Conservation (phyloP, 2,113 vertebrate genomes). For the Centropus bengalensis region DNA sequence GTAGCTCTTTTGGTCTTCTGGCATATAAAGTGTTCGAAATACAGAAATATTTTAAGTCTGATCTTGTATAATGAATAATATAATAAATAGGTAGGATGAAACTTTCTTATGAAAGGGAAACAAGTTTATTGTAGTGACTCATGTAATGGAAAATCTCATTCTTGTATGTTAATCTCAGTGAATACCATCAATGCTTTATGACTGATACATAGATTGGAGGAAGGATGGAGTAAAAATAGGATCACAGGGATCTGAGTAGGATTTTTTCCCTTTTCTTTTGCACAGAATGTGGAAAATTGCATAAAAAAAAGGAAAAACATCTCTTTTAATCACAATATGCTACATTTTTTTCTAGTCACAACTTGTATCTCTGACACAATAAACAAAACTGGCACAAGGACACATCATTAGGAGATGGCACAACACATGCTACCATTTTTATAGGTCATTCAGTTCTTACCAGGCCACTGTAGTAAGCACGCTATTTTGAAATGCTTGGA, state of each 20-base stretch:
- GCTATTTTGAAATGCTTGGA: slow-evolving; percentile 47
- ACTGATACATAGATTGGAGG: not conserved
- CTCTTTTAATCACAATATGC: not conserved
- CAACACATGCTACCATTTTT: not conserved
- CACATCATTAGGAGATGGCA: not conserved
- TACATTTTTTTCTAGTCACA: not conserved
- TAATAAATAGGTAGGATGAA: not conserved
- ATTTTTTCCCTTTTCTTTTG: not conserved
- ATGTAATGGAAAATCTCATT: not conserved
- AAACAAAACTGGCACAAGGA: not conserved
- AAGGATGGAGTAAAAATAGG: not conserved
- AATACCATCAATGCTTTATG: not conserved
- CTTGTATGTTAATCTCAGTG: not conserved
- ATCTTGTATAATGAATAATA: not conserved
- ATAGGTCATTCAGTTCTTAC: not conserved
- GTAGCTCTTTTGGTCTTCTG: not conserved
- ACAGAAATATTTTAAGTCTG: not conserved
- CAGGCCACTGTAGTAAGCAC: not conserved
- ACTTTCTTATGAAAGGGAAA: not conserved
- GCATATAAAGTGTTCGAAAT: not conserved
- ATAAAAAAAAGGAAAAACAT: not conserved
- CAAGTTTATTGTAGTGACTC: not conserved
- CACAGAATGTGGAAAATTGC: not conserved
- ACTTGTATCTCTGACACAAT: not conserved
- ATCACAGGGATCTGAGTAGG: not conserved